Conservation (phyloP, 2,113 vertebrate genomes). For the Eulacestoma nigropectus region DNA sequence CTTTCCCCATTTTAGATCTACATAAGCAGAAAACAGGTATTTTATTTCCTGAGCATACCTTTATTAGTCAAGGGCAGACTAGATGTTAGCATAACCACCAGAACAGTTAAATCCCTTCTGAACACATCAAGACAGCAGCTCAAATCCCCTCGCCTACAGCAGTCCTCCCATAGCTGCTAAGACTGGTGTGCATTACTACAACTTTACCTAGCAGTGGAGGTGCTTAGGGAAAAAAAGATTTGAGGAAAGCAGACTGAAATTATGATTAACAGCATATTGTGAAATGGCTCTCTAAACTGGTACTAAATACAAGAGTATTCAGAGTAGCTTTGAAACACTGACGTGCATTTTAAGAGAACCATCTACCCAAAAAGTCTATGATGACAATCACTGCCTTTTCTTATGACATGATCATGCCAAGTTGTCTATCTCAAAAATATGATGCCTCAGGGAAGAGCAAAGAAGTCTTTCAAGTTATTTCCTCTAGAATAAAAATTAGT, state of each 20-base stretch:
- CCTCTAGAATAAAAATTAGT: constrained; percentile 50
- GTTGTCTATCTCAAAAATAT: constrained; percentile 29
- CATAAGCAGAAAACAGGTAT: rapidly evolving
- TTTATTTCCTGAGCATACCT: not conserved
- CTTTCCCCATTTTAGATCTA: not conserved
- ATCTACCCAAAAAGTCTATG: not conserved
- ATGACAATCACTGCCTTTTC: constrained; percentile 34
- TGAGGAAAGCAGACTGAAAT: not conserved
- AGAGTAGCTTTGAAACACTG: not conserved
- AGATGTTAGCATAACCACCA: not conserved
- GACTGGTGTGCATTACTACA: not conserved
- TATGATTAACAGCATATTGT: not conserved
- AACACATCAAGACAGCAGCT: not conserved
- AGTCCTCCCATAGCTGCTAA: not conserved
- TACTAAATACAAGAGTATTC: not conserved
- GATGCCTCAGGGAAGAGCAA: constrained; percentile 40
- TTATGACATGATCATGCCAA: constrained; percentile 33
- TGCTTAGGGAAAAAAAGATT: not conserved
- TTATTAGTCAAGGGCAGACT: not conserved
- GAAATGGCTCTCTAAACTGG: not conserved
- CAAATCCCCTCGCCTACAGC: not conserved
- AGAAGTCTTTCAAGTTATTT: constrained; percentile 28
- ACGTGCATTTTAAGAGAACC: not conserved
- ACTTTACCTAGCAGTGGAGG: not conserved
- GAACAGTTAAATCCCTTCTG: not conserved